phyloP scores from a whole-genome alignment of 2,888 invertebrate species.

The Gortyna flavago region DNA sequence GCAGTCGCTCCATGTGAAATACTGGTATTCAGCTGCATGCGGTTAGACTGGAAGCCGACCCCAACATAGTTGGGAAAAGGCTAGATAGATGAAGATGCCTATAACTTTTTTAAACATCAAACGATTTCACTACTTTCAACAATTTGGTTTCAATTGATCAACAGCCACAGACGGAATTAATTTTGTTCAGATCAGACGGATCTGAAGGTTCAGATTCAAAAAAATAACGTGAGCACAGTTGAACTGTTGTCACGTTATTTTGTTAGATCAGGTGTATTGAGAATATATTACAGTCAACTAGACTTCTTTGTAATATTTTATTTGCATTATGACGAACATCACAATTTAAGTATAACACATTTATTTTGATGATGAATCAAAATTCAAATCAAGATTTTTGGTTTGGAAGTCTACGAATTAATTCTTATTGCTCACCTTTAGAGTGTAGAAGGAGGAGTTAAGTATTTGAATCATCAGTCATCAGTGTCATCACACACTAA shows the following conservation, averaged over 20 bases:
- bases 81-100: not conserved
- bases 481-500: not conserved
- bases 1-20: not conserved
- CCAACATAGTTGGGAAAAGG: not conserved
- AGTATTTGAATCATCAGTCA: conserved; percentile 11
- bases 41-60: not conserved
- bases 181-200: not conserved
- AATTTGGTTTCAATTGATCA: not conserved
- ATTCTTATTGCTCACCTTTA: not conserved
- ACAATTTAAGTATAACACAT: not conserved
- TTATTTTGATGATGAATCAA: conserved; percentile 32
- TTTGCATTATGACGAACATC: conserved; percentile 5
- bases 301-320: not conserved
- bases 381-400: not conserved
- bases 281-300: conserved; percentile 1
- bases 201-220: not conserved
- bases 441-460: not conserved
- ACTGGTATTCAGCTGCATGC: not conserved
- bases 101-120: not conserved
- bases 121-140: not conserved
- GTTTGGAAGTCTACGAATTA: too few species aligned
- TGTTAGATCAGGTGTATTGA: conserved; percentile 3
- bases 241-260: not conserved
- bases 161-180: not conserved
- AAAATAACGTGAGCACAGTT: too few species aligned